Conservation (phyloP, 2,113 vertebrate genomes). For the Solea solea region DNA sequence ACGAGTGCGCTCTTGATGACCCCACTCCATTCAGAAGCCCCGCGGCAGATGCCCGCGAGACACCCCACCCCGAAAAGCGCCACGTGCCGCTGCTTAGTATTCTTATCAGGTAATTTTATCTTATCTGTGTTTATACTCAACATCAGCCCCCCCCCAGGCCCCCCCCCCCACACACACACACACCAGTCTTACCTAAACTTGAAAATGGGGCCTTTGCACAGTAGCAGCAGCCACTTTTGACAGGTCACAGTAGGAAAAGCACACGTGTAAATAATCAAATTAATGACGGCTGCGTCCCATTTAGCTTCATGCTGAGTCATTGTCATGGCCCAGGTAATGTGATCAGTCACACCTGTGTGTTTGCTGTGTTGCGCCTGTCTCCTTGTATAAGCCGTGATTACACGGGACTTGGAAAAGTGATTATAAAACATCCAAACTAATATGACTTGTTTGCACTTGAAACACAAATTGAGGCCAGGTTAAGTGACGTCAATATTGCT, state of each 20-base stretch:
- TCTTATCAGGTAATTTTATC: slow-evolving; percentile 10
- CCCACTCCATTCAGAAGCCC: slow-evolving; percentile 43
- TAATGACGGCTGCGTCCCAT: too few species aligned
- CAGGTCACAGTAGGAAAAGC: too few species aligned
- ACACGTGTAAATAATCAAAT: too few species aligned
- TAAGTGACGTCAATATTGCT: background rate
- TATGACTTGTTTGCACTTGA: too few species aligned
- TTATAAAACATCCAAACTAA: background rate
- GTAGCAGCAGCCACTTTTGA: too few species aligned
- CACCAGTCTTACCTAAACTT: slow-evolving; percentile 2
- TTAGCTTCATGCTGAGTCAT: too few species aligned
- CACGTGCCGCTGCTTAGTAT: slow-evolving; percentile 33
- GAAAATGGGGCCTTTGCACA: background rate
- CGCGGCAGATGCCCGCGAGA: slow-evolving; percentile 27
- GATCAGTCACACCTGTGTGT: background rate
- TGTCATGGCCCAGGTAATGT: too few species aligned
- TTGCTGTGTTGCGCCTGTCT: too few species aligned
- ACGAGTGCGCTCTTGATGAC: slow-evolving; percentile 12
- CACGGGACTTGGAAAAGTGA: background rate
- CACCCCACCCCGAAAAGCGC: slow-evolving; percentile 12
- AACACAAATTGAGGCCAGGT: too few species aligned
- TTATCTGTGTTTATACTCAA: slow-evolving; percentile 48
- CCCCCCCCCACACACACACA: background rate
- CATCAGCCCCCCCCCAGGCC: slow-evolving; percentile 4
- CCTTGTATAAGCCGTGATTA: background rate